These are phyloP conservation scores for Serilophus lunatus DNA, from an alignment of 2,113 vertebrate species.

Conservation along the genomic window DNA sequence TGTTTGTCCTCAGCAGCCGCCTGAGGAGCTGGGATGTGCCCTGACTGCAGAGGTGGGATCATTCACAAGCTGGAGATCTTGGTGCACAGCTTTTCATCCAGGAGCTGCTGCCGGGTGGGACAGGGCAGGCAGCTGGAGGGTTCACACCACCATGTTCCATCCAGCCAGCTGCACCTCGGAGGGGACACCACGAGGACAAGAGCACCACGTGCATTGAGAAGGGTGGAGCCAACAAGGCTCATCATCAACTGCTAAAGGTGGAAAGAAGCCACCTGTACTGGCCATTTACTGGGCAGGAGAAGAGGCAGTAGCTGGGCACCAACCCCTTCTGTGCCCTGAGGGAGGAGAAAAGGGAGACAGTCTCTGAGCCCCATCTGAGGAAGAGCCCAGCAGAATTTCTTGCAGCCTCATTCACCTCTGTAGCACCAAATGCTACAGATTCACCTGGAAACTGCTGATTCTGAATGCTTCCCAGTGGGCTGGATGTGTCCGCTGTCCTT, in stretches of 20 bases:
- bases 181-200: accelerated
- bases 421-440: background rate
- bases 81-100: background rate
- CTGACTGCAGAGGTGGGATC: background rate
- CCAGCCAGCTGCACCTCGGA: background rate
- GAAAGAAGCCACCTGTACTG: background rate
- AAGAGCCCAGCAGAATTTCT: background rate
- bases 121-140: background rate
- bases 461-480: accelerated
- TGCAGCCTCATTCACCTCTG: background rate
- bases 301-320: background rate
- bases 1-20: background rate
- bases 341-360: background rate
- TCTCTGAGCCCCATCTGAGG: background rate
- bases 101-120: background rate
- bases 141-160: background rate
- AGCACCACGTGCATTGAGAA: background rate
- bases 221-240: background rate
- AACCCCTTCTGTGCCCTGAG: accelerated
- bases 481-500: background rate
- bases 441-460: background rate
- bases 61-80: background rate
- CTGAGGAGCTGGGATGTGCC: background rate
- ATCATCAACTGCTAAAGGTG: background rate
- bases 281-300: background rate